phyloP scores from a whole-genome alignment of 2,888 invertebrate genomes.

The Tipula unca region DNA sequence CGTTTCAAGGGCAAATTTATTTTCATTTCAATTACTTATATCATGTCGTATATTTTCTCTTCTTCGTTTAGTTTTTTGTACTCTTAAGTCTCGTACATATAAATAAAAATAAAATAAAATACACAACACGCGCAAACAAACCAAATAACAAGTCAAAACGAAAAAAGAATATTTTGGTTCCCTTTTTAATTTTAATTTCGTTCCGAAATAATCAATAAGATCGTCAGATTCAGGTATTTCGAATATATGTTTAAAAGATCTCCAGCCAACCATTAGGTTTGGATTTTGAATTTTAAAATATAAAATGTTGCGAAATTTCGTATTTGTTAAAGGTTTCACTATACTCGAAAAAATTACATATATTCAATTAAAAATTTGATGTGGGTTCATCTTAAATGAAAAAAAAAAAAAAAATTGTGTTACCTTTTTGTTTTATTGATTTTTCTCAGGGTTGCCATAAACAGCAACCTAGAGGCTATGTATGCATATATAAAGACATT shows the following conservation, averaged over 20 bases:
- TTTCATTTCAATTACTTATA: background rate
- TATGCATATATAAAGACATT: background rate
- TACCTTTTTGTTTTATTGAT: background rate
- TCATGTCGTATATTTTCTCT: background rate
- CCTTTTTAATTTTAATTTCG: background rate
- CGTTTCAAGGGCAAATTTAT: slow-evolving; percentile 18
- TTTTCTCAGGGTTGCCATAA: background rate
- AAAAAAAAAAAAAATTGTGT: background rate
- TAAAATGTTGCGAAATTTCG: background rate
- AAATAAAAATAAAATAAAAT: background rate
- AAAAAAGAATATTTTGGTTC: background rate
- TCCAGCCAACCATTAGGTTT: slow-evolving; percentile 47
- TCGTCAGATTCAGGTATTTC: background rate
- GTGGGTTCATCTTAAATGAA: background rate
- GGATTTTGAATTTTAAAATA: background rate
- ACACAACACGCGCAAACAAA: background rate
- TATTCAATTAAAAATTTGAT: background rate
- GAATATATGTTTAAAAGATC: too few species aligned
- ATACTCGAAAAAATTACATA: background rate
- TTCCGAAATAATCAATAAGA: background rate
- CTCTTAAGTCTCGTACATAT: background rate
- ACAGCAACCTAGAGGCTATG: background rate
- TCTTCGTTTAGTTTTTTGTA: background rate
- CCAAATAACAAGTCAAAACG: too few species aligned
- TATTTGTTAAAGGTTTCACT: background rate